phyloP scores from a whole-genome alignment of 2,888 invertebrate genomes.

The Metalampra italica region DNA sequence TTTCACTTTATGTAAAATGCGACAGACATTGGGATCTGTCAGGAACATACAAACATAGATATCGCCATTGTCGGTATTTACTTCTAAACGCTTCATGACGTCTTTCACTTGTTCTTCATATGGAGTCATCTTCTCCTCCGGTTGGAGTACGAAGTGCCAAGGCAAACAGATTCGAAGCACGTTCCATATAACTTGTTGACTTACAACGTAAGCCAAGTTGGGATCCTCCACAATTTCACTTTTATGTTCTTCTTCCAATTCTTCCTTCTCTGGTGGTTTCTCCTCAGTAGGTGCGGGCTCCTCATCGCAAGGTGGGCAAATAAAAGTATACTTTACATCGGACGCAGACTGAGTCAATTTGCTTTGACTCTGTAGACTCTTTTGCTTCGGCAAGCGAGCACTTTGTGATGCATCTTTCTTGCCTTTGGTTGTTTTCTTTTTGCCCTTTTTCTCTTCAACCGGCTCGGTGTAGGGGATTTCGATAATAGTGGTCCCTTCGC shows the following conservation, averaged over 20 bases:
- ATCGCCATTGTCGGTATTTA: constrained; percentile 56
- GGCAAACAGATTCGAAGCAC: constrained; percentile 59
- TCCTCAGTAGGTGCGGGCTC: constrained; percentile 34
- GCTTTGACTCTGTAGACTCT: constrained; percentile 22
- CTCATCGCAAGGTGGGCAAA: constrained; percentile 57
- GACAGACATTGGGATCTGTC: constrained; percentile 46
- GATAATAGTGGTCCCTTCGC: constrained; percentile 53
- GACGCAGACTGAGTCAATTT: constrained; percentile 42
- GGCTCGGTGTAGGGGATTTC: constrained; percentile 50
- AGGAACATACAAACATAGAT: constrained; percentile 61
- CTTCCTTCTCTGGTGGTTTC: constrained; percentile 34
- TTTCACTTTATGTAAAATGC: constrained; percentile 53
- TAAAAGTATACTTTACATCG: constrained; percentile 48
- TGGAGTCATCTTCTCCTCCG: constrained; percentile 44
- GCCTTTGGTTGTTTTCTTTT: constrained; percentile 21
- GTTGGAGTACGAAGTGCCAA: constrained; percentile 56
- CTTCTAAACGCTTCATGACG: constrained; percentile 42
- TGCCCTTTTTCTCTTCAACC: constrained; percentile 44
- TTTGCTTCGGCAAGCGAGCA: constrained; percentile 43
- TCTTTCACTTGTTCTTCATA: constrained; percentile 43
- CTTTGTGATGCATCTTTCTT: constrained; percentile 38
- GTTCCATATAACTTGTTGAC: constrained; percentile 60
- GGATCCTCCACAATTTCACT: constrained; percentile 40
- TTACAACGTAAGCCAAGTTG: constrained; percentile 50
- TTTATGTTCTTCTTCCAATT: constrained; percentile 42